Evolutionary conservation across 2,888 invertebrate genomes (phyloP), one percentile per base, ranked within the genome.

Genomic region (Emmelina monodactyla): DNA sequence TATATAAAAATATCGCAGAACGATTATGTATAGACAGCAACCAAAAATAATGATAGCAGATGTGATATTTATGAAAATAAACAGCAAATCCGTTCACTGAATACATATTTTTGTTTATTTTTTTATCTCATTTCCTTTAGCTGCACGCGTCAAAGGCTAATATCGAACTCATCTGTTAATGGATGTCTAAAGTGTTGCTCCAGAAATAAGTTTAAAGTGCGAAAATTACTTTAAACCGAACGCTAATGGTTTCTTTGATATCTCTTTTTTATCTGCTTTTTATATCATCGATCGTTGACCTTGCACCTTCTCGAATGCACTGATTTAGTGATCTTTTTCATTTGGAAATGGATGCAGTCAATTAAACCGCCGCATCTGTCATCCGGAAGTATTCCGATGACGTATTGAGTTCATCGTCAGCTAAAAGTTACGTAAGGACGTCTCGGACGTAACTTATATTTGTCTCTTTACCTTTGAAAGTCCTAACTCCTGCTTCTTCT

Each of bases 351-450:
- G 11, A 25, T 25, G n/a, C n/a, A 11, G 25, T 3, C 25, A 25
- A 7, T 25, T 55, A 53, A 46, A 55, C 60, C 56, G 46, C 46
- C 50, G 53, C 54, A 62, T 72, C 62, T 51, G 56, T 71, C 67
- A 64, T 70, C 60, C 75, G 78, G 78, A 75, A 76, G 64, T 59
- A 51, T 47, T 49, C 43, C 42, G 32, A 62, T 76, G 78, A 76
- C 73, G 76, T 76, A 67, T 73, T 58, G 65, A 68, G 76, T 68
- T 69, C 73, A 66, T 61, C 72, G 68, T 68, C 68, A 63, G 65
- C 71, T 55, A 49, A 62, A 62, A 61, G 59, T 78, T 76, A 70
- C 75, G 75, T 72, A 78, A 79, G 64, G 59, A 60, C 54, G 54
- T 56, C 62, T 62, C 63, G 72, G 72, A 72, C 72, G 67, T 64